A percentile compares a stretch with the other conserved stretches of the same genome.
These are phyloP conservation scores for Labeo rohita DNA, from an alignment of 2,113 vertebrate genomes.

Conservation along the genomic window DNA sequence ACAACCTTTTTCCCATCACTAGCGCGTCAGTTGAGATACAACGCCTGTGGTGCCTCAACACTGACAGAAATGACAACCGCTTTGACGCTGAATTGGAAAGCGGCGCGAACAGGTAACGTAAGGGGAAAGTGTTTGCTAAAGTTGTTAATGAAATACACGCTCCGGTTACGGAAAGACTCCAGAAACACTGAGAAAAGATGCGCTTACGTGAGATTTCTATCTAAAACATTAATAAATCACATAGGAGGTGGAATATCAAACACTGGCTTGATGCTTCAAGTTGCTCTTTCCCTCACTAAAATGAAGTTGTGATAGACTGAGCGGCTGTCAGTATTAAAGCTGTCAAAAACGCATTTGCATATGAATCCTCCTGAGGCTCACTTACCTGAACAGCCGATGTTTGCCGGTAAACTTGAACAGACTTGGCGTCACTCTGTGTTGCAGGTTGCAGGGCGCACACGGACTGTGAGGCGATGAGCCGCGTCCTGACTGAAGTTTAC, in stretches of 20 bases:
- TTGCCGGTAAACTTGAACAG: conserved; percentile 14
- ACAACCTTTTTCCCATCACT: neutral
- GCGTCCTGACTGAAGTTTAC: conserved; percentile 29
- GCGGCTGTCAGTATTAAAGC: neutral
- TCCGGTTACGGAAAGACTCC: neutral
- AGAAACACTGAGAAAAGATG: neutral
- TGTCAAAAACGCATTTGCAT: neutral
- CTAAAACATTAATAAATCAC: neutral
- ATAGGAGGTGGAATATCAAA: neutral
- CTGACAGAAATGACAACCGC: neutral
- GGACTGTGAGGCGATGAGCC: conserved; percentile 47
- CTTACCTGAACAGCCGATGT: conserved; percentile 17
- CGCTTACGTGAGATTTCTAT: neutral
- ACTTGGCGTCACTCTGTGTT: neutral
- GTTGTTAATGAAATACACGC: neutral
- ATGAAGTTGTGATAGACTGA: neutral
- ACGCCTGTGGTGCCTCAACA: neutral
- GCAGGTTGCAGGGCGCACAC: conserved; percentile 34
- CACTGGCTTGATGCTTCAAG: neutral
- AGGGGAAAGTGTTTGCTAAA: neutral
- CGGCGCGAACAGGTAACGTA: neutral
- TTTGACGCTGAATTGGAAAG: neutral
- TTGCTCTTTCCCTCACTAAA: neutral
- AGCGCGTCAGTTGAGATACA: neutral
- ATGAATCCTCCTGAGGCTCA: neutral